phyloP scores from a whole-genome alignment of 2,797 vertebrate genomes.

The Melopsittacus undulatus region DNA sequence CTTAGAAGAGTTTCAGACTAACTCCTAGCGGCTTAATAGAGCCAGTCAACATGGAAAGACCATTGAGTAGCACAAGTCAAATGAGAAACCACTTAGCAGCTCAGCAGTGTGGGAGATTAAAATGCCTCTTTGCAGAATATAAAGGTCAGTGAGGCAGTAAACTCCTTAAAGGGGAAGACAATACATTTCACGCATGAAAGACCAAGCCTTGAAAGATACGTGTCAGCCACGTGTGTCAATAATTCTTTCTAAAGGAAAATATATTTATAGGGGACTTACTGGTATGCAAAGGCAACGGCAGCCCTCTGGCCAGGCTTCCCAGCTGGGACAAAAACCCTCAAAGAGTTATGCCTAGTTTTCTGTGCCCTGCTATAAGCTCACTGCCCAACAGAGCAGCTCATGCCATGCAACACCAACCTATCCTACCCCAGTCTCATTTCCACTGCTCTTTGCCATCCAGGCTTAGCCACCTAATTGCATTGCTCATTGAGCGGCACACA shows the following conservation, averaged over 20 bases:
- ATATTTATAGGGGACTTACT: not conserved
- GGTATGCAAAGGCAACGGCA: not conserved
- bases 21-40: slow-evolving; percentile 67
- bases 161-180: slow-evolving; percentile 67
- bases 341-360: not conserved
- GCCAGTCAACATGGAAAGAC: slow-evolving; percentile 68
- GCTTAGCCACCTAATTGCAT: not conserved
- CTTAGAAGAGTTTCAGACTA: slow-evolving; percentile 47
- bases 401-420: not conserved
- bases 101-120: slow-evolving; percentile 66
- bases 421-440: not conserved
- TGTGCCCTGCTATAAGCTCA: not conserved
- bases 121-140: slow-evolving; percentile 67
- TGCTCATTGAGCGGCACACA: fast-evolving
- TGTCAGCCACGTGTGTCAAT: not conserved
- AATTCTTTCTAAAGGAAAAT: not conserved
- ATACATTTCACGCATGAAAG: slow-evolving; percentile 48
- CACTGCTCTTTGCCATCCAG: not conserved
- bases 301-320: not conserved
- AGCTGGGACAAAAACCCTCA: not conserved
- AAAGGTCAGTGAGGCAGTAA: slow-evolving; percentile 78
- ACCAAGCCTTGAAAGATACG: not conserved
- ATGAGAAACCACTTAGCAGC: slow-evolving; percentile 73
- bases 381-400: not conserved
- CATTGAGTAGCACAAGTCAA: slow-evolving; percentile 71